Evolutionary conservation across 2,797 vertebrate species (phyloP), one percentile per base, ranked within the genome.

Genomic region (Columba guinea): DNA sequence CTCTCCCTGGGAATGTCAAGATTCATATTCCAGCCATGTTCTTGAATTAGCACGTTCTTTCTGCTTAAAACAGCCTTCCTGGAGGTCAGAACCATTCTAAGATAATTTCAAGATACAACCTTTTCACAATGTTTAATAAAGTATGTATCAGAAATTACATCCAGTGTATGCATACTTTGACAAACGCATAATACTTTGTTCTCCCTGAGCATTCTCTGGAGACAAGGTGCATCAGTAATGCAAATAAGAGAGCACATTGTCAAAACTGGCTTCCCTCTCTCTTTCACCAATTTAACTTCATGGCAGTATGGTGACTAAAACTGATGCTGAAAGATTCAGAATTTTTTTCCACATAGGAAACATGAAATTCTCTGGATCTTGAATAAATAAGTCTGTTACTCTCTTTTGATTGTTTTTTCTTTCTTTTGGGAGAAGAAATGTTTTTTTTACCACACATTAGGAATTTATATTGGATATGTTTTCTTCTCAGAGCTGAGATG

Each of bases 401-500:
- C 64, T 71, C 3, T 34, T 86, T 68, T 67, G 28, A 44, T 91
- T 35, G 12, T 4, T 67, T 76, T 77, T 73, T 59, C 22, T 62
- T 78, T 53, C 32, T 83, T 90, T 58, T 52, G 24, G 28, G 78
- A 77, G 16, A 92, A 56, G 8, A 60, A 49, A 60, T 28, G 20
- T 19, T 89, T 90, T 46, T 88, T 65, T 37, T 84, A 60, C 35
- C 6, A 39, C 22, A 37, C 0, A 0, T 59, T 60, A 87, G 39
- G 21, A 89, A 84, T 91, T 94, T 88, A 44, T 91, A 78, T 21
- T n/a, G 32, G 11, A n/a, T 77, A 55, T 20, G 10, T 78, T 93
- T 93, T 91, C 60, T 80, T 84, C 76, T 85, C 76, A 94, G 78
- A 89, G 16, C 34, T 75, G 51, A 90, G 41, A 68, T 62, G 35